Conservation (phyloP, 2,797 vertebrate genomes). For the Meda fulgida region DNA sequence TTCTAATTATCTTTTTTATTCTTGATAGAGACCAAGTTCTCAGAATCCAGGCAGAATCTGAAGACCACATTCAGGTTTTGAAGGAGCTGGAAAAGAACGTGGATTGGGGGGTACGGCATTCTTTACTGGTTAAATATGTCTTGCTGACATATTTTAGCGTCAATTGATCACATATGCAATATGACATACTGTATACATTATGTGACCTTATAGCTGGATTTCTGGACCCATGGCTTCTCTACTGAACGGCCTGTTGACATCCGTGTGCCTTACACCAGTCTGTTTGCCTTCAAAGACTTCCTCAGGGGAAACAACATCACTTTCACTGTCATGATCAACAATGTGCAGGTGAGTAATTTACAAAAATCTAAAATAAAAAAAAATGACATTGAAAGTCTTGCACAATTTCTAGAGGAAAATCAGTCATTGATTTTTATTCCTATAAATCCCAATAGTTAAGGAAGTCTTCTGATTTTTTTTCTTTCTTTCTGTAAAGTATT, state of each 20-base stretch:
- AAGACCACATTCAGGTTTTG: constrained; percentile 71
- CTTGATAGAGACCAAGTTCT: constrained; percentile 74
- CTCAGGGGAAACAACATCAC: constrained; percentile 75
- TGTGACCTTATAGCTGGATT: constrained; percentile 78
- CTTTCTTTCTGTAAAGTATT: not conserved
- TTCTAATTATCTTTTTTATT: not conserved
- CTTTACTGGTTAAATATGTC: not conserved
- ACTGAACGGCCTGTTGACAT: constrained; percentile 78
- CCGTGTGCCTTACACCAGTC: constrained; percentile 75
- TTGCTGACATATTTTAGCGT: not conserved
- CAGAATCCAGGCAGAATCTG: constrained; percentile 68
- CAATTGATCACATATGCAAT: not conserved
- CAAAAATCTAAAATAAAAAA: not conserved
- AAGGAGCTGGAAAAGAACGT: constrained; percentile 66
- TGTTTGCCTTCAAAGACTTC: constrained; percentile 78
- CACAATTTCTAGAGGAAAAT: not conserved
- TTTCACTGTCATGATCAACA: constrained; percentile 81
- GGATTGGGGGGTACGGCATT: constrained; percentile 62
- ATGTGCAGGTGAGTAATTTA: constrained; percentile 81
- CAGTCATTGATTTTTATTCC: not conserved
- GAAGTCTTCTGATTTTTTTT: not conserved
- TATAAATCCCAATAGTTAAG: not conserved
- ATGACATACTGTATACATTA: not conserved
- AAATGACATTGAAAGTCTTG: not conserved
- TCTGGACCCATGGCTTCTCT: constrained; percentile 82